Conservation (phyloP, 2,113 vertebrate genomes). For the Pelodiscus sinensis region DNA sequence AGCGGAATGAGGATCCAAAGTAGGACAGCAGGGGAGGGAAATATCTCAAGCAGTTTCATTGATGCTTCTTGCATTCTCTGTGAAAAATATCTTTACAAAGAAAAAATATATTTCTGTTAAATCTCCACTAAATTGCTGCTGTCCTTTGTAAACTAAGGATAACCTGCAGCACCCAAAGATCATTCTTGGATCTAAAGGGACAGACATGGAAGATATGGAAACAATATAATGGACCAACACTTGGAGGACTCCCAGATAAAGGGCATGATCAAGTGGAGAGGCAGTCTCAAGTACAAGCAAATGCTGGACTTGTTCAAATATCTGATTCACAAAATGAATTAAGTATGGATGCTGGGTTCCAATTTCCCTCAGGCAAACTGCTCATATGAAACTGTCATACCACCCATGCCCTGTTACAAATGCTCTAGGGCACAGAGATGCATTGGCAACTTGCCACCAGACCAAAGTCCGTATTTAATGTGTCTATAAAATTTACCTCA, state of each 20-base stretch:
- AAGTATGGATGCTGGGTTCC: background rate
- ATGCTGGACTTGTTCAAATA: background rate
- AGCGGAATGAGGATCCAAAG: constrained; percentile 27
- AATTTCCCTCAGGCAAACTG: background rate
- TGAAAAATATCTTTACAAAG: constrained; percentile 62
- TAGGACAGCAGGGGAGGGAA: background rate
- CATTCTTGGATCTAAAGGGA: background rate
- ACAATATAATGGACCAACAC: background rate
- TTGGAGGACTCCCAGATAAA: background rate
- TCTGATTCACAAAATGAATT: background rate
- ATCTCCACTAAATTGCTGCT: constrained; percentile 1
- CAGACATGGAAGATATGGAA: background rate
- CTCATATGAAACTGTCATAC: background rate
- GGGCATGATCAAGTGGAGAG: background rate
- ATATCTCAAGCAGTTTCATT: constrained; percentile 37
- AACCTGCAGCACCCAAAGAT: background rate
- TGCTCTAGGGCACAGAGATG: background rate
- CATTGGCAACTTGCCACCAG: background rate
- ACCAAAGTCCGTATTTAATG: background rate
- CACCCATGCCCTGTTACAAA: background rate
- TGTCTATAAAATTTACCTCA: background rate
- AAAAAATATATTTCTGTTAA: constrained; percentile 44
- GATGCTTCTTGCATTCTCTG: constrained; percentile 33
- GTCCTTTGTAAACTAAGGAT: constrained; percentile 9
- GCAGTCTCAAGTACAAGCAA: background rate